Conservation (phyloP, 2,797 vertebrate genomes). For the Eulemur mongoz region DNA sequence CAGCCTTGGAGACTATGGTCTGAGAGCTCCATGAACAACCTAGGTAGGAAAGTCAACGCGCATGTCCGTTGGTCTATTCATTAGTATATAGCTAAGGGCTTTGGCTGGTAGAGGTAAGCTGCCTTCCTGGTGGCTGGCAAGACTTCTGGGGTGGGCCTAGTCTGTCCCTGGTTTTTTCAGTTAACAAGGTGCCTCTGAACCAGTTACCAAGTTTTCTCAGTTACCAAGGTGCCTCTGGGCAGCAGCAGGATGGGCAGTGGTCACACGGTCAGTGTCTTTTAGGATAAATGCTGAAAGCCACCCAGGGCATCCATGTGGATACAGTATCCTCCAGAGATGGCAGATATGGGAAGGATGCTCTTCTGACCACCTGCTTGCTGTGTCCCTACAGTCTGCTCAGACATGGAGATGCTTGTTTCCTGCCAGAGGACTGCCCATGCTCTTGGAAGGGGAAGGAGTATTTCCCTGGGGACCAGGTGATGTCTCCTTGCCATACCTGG, state of each 20-base stretch:
- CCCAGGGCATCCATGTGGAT: neutral
- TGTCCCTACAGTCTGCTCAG: slow-evolving; percentile 90
- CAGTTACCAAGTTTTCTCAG: neutral
- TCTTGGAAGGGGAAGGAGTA: slow-evolving; percentile 98
- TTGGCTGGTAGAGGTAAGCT: neutral
- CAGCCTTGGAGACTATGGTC: neutral
- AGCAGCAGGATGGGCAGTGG: neutral
- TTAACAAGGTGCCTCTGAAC: neutral
- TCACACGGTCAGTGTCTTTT: neutral
- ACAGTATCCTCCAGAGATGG: neutral
- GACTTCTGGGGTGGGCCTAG: neutral
- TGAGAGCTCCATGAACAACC: neutral
- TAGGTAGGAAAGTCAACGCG: neutral
- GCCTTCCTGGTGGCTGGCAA: neutral
- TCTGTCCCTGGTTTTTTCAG: neutral
- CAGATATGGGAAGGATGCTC: neutral
- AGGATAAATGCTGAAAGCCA: neutral
- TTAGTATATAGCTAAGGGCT: neutral
- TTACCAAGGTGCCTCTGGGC: neutral
- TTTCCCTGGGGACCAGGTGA: slow-evolving; percentile 94
- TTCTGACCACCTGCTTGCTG: slow-evolving; percentile 1
- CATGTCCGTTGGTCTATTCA: neutral
- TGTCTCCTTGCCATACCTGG: slow-evolving; percentile 95
- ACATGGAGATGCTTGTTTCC: slow-evolving; percentile 94
- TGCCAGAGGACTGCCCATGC: slow-evolving; percentile 92